Percentiles rank a stretch among this genome's conserved stretches.
These are phyloP conservation scores for Nyctibius grandis DNA, from an alignment of 2,797 vertebrate genomes.

Conservation along the genomic window DNA sequence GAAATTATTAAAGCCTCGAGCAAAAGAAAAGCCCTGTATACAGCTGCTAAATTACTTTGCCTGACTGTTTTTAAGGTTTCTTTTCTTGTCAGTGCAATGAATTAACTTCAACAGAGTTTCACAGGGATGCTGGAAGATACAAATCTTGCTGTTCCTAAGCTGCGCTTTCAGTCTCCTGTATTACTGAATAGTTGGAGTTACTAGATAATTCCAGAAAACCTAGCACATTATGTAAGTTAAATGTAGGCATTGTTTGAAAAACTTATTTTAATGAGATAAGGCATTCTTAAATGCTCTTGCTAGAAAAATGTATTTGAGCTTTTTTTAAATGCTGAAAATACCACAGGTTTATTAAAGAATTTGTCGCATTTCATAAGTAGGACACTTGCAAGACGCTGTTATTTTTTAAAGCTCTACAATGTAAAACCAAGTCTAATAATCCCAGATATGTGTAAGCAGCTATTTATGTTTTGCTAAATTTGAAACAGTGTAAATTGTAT, in stretches of 20 bases:
- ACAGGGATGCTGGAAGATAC: background rate
- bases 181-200: constrained; percentile 36
- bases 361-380: background rate
- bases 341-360: background rate
- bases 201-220: constrained; percentile 22
- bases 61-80: background rate
- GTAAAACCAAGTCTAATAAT: constrained; percentile 14
- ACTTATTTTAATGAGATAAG: background rate
- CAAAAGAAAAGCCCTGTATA: background rate
- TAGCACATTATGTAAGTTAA: constrained; percentile 24
- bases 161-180: constrained; percentile 1
- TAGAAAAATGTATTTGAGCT: background rate
- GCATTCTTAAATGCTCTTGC: background rate
- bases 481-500: background rate
- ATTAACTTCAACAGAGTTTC: constrained; percentile 21
- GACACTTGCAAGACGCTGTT: background rate
- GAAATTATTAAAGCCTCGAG: background rate
- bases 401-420: background rate
- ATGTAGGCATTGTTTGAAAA: constrained; percentile 24
- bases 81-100: background rate
- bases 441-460: background rate
- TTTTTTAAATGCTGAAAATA: background rate
- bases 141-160: constrained; percentile 17
- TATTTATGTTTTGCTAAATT: background rate
- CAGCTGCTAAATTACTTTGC: background rate